Evolutionary conservation across 2,113 vertebrate species (phyloP).

Genomic region (Channa maculata): DNA sequence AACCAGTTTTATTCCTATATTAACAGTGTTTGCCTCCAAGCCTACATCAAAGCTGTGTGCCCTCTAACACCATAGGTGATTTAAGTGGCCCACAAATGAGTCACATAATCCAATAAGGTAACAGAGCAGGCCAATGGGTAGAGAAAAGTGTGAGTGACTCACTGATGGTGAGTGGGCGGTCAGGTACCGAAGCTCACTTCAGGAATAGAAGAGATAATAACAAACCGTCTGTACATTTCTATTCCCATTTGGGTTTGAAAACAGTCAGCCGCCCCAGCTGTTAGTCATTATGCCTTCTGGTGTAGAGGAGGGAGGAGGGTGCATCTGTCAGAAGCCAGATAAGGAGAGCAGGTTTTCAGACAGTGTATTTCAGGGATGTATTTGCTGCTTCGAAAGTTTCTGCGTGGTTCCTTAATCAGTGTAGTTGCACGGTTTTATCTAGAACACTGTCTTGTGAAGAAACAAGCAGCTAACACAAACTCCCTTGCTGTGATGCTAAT

Average conservation of each 20-base stretch:
- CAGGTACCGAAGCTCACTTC: conserved; percentile 69
- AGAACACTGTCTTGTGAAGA: conserved; percentile 8
- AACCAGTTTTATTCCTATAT: not conserved
- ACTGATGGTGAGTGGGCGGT: conserved; percentile 76
- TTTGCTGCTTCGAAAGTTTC: conserved; percentile 3
- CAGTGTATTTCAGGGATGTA: conserved; percentile 11
- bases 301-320: conserved; percentile 47
- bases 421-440: conserved; percentile 25
- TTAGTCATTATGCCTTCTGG: conserved; percentile 69
- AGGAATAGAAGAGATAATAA: conserved; percentile 73
- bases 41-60: conserved; percentile 7
- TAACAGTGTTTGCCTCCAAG: not conserved
- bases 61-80: conserved; percentile 38
- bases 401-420: conserved; percentile 47
- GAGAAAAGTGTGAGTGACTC: conserved; percentile 61
- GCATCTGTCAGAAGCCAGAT: conserved; percentile 70
- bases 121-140: conserved; percentile 19
- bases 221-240: conserved; percentile 66
- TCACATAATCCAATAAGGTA: conserved; percentile 50
- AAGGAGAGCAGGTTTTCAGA: conserved; percentile 47
- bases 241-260: conserved; percentile 70
- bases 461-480: conserved; percentile 16
- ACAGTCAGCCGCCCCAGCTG: conserved; percentile 74
- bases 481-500: conserved; percentile 15
- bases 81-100: conserved; percentile 47